Conservation (phyloP, 2,113 vertebrate species). For the Ochotona curzoniae region DNA sequence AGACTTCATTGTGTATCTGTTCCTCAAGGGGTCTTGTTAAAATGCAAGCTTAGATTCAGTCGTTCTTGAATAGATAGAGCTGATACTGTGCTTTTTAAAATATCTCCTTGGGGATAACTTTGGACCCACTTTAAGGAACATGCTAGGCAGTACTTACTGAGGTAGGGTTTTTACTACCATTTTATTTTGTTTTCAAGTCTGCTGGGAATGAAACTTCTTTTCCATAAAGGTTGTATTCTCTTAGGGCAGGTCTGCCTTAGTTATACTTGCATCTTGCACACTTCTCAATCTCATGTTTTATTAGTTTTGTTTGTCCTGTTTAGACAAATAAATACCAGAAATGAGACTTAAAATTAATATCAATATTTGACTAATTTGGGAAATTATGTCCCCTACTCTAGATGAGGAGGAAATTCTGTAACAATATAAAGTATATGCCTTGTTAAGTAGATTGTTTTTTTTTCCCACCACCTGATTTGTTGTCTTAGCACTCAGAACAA, state of each 20-base stretch:
- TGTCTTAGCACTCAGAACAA: neutral
- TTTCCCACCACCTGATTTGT: neutral
- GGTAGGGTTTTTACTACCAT: neutral
- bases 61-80: neutral
- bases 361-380: neutral
- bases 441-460: neutral
- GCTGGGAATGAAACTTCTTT: neutral
- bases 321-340: neutral
- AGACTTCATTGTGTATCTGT: neutral
- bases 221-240: neutral
- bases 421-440: neutral
- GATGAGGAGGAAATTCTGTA: neutral
- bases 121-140: neutral
- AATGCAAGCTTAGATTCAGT: neutral
- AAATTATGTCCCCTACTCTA: neutral
- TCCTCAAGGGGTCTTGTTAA: neutral
- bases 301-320: neutral
- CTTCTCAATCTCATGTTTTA: neutral
- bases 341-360: constrained; percentile 8
- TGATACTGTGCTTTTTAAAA: neutral
- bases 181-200: neutral
- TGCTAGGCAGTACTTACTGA: neutral
- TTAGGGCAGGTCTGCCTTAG: neutral
- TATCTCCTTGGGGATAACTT: neutral
- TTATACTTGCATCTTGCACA: neutral